Conservation (phyloP, 1,140 invertebrate genomes). For the Tribolium madens region DNA sequence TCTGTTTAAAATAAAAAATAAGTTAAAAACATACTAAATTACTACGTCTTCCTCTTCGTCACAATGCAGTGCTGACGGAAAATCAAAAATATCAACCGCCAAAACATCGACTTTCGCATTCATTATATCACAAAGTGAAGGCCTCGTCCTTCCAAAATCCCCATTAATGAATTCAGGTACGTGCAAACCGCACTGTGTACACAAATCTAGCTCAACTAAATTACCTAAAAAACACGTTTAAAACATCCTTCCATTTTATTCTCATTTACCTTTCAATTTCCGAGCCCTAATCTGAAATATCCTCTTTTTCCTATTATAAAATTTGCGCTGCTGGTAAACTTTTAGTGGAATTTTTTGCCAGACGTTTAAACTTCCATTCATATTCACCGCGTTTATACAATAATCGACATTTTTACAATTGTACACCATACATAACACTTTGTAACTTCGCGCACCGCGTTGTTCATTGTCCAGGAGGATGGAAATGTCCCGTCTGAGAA, state of each 20-base stretch:
- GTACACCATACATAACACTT: slow-evolving; percentile 1
- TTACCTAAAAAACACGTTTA: neutral
- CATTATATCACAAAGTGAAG: slow-evolving; percentile 7
- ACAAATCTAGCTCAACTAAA: slow-evolving; percentile 19
- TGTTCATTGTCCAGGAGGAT: neutral
- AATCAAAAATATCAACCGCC: slow-evolving; percentile 4
- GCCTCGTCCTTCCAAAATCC: neutral
- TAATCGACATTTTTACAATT: slow-evolving; percentile 4
- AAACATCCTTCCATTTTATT: neutral
- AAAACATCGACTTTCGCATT: neutral
- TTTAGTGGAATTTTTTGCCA: neutral
- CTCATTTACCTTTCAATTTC: neutral
- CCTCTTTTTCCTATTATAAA: neutral
- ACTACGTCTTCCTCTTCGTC: neutral
- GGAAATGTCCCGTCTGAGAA: neutral
- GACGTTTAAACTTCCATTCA: neutral
- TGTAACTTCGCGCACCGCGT: neutral
- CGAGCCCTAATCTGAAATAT: neutral
- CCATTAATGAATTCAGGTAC: slow-evolving; percentile 5
- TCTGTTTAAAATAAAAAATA: neutral
- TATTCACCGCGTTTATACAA: slow-evolving; percentile 9
- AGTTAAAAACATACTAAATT: neutral
- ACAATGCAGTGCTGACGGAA: neutral
- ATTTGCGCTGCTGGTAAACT: neutral
- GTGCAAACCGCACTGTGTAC: neutral